A percentile compares a stretch with the other conserved stretches of the same genome.
phyloP scores from a whole-genome alignment of 2,888 invertebrate species.

The Lacanobia oleracea region DNA sequence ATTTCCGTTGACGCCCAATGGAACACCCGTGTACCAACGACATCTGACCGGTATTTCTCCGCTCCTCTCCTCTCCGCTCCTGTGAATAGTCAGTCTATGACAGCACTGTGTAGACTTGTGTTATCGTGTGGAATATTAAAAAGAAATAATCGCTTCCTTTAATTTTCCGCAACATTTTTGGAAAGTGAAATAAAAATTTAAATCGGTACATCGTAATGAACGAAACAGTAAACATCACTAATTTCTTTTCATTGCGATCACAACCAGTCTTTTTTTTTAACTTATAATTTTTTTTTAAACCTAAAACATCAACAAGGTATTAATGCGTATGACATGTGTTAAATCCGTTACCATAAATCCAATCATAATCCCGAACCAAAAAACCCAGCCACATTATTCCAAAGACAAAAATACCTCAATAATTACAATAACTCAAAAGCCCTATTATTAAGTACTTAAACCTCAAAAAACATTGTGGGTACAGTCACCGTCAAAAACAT shows the following conservation, averaged over 20 bases:
- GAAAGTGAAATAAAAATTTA: too few species aligned
- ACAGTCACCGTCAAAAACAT: slow-evolving; percentile 57
- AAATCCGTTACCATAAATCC: slow-evolving; percentile 4
- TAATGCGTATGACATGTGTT: slow-evolving; percentile 16
- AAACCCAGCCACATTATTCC: slow-evolving; percentile 49
- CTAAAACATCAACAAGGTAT: not conserved
- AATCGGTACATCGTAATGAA: too few species aligned
- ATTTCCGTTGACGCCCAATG: too few species aligned
- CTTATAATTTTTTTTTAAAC: not conserved
- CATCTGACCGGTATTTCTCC: too few species aligned
- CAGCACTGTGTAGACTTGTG: not conserved
- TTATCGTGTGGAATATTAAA: too few species aligned
- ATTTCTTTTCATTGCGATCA: not conserved
- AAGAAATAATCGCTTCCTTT: too few species aligned
- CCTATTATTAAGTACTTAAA: slow-evolving; percentile 51
- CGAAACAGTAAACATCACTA: not conserved
- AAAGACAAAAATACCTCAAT: slow-evolving; percentile 55
- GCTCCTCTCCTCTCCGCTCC: too few species aligned
- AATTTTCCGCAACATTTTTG: too few species aligned
- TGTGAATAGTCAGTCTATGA: too few species aligned
- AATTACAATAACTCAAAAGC: slow-evolving; percentile 48
- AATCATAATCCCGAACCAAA: slow-evolving; percentile 19
- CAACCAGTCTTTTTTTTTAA: not conserved
- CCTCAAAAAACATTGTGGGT: slow-evolving; percentile 31
- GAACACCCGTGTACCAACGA: too few species aligned